A percentile compares a stretch with the other conserved stretches of the same genome.
Conservation (phyloP, 2,113 vertebrate species). For the Orycteropus afer region DNA sequence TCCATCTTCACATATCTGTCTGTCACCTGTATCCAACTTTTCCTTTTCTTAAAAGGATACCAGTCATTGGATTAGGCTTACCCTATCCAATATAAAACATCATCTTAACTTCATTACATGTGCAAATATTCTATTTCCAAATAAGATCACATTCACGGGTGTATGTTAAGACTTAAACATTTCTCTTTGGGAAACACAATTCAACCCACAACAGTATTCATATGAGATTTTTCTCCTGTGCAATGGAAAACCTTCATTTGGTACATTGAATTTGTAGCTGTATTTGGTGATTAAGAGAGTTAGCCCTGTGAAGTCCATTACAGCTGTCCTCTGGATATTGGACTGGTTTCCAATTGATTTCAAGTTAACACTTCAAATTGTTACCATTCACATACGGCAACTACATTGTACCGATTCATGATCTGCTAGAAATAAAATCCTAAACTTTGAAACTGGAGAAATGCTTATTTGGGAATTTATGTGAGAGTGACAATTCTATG, state of each 20-base stretch:
- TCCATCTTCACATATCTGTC: neutral
- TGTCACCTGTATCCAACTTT: neutral
- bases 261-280: neutral
- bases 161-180: neutral
- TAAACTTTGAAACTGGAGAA: constrained; percentile 16
- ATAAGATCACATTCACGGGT: neutral
- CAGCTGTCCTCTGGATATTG: neutral
- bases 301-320: neutral
- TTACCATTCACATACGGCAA: neutral
- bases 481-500: neutral
- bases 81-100: neutral
- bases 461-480: neutral
- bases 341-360: constrained; percentile 34
- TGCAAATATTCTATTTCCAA: neutral
- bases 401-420: neutral
- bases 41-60: neutral
- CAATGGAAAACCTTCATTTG: neutral
- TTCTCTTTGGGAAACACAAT: neutral
- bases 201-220: neutral
- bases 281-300: neutral
- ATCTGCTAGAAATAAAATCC: constrained; percentile 19
- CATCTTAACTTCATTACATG: neutral
- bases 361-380: constrained; percentile 33
- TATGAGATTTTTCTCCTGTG: neutral
- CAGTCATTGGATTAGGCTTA: neutral